phyloP scores from a whole-genome alignment of 1,140 invertebrate genomes.

The Diachasmimorpha longicaudata region DNA sequence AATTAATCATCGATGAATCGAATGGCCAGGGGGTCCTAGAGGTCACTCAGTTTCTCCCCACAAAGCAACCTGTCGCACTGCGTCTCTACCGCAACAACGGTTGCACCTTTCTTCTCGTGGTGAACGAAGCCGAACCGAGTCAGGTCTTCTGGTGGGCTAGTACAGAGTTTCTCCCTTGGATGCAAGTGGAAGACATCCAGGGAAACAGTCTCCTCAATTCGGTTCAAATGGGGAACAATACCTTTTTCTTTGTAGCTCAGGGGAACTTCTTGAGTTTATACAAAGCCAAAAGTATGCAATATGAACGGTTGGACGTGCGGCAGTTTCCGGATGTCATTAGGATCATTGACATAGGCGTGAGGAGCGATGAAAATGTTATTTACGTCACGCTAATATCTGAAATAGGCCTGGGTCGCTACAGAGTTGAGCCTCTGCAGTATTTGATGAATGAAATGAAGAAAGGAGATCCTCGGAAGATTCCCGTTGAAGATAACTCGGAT shows the following conservation, averaged over 20 bases:
- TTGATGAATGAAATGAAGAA: conserved; percentile 15
- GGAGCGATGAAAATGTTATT: conserved; percentile 7
- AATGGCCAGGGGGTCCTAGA: not conserved
- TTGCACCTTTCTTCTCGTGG: conserved; percentile 33
- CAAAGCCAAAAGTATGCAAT: conserved; percentile 26
- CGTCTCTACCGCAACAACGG: conserved; percentile 34
- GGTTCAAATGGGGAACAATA: conserved; percentile 30
- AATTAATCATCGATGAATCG: conserved; percentile 28
- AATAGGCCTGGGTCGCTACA: conserved; percentile 5
- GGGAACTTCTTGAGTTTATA: conserved; percentile 35
- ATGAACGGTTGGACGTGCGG: conserved; percentile 6
- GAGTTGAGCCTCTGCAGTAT: conserved; percentile 31
- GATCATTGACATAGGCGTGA: conserved; percentile 31
- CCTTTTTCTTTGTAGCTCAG: conserved; percentile 35
- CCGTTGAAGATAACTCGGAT: not conserved
- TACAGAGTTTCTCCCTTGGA: conserved; percentile 37
- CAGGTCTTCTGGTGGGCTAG: conserved; percentile 43
- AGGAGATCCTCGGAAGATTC: not conserved
- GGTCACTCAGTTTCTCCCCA: conserved; percentile 35
- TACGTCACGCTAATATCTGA: conserved; percentile 28
- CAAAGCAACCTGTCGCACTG: conserved; percentile 28
- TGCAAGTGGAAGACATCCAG: conserved; percentile 30
- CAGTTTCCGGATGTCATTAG: not conserved
- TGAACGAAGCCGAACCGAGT: conserved; percentile 29
- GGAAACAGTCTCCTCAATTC: conserved; percentile 26